Percentiles rank a stretch among this genome's conserved stretches.
Evolutionary conservation across 2,888 invertebrate species (phyloP).

Genomic region (Melitaea athalia): DNA sequence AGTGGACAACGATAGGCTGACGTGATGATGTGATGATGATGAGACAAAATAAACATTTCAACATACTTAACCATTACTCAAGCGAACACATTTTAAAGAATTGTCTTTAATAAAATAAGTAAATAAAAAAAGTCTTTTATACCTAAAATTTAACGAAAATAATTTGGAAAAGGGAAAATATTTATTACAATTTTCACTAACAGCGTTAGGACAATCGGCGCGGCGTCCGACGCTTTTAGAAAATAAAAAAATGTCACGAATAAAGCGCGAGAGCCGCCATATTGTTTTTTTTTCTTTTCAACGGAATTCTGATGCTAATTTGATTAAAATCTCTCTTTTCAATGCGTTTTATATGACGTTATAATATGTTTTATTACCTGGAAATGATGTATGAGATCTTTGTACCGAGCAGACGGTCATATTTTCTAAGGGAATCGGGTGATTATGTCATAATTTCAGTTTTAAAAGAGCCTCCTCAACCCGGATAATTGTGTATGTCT

Average conservation of each 20-base stretch:
- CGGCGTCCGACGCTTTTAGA: conserved; percentile 9
- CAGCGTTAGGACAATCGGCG: conserved; percentile 5
- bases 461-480: conserved; percentile 31
- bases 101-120: not conserved
- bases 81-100: not conserved
- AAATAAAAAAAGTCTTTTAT: not conserved
- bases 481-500: conserved; percentile 24
- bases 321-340: conserved; percentile 37
- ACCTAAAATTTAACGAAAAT: not conserved
- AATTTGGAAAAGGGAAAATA: not conserved
- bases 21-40: no score
- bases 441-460: conserved; percentile 38
- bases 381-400: conserved; percentile 38
- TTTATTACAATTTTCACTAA: not conserved
- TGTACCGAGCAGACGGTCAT: conserved; percentile 32
- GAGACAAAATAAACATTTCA: no score
- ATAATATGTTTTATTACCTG: conserved; percentile 39
- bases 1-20: no score
- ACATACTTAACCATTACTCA: not conserved
- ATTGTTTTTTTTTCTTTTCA: not conserved
- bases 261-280: conserved; percentile 10
- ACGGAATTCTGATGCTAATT: conserved; percentile 27
- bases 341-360: conserved; percentile 32
- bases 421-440: conserved; percentile 30
- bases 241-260: conserved; percentile 20